phyloP scores from a whole-genome alignment of 2,888 invertebrate species.

The Girardia tigrina region DNA sequence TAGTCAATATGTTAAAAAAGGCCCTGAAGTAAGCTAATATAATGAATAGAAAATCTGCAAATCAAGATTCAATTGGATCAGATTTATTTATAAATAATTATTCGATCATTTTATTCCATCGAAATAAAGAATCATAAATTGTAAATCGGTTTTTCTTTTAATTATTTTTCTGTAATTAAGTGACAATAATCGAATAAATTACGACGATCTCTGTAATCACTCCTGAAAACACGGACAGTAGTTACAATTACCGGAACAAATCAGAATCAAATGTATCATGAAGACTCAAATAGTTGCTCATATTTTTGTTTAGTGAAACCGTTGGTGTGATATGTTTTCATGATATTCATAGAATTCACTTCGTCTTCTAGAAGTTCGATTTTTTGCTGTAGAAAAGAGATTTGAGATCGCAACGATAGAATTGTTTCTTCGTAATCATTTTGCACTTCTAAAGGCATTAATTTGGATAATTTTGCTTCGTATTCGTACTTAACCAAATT shows the following conservation, averaged over 20 bases:
- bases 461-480: background rate
- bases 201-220: no score
- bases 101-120: no score
- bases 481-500: background rate
- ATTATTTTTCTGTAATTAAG: no score
- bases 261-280: background rate
- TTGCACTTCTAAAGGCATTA: conserved; percentile 25
- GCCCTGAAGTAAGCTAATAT: no score
- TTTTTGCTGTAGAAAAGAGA: conserved; percentile 6
- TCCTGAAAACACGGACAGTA: no score
- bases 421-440: conserved; percentile 21
- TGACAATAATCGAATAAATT: no score
- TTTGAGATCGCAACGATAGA: background rate
- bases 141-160: no score
- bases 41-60: no score
- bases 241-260: background rate
- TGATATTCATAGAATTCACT: background rate
- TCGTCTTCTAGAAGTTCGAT: background rate
- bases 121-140: no score
- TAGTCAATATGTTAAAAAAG: no score
- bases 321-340: background rate
- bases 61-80: no score
- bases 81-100: no score
- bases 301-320: background rate
- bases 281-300: background rate